These are phyloP conservation scores for Polypterus senegalus DNA, from an alignment of 2,113 vertebrate genomes.

Conservation along the genomic window DNA sequence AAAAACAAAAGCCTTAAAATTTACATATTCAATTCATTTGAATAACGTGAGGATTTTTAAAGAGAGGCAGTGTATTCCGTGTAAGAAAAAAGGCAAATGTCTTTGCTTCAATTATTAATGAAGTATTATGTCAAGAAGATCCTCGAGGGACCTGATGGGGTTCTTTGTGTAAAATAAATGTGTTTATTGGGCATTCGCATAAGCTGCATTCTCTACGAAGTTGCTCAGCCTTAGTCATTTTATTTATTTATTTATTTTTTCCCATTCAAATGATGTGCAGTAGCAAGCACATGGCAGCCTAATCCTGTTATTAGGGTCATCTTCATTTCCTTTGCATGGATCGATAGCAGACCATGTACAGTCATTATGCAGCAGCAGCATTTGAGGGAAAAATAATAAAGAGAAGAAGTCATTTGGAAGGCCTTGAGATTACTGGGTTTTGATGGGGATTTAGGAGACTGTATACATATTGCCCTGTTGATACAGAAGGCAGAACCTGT, in stretches of 20 bases:
- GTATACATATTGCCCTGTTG: constrained; percentile 39
- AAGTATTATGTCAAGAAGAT: constrained; percentile 36
- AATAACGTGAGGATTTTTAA: constrained; percentile 36
- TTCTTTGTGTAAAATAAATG: neutral
- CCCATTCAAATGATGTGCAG: neutral
- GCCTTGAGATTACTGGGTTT: constrained; percentile 52
- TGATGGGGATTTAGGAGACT: constrained; percentile 44
- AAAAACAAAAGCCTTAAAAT: constrained; percentile 1
- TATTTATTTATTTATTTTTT: neutral
- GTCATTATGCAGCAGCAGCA: constrained; percentile 22
- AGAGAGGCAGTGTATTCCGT: constrained; percentile 38
- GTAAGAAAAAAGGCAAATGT: constrained; percentile 35
- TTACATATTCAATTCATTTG: constrained; percentile 34
- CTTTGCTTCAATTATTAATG: constrained; percentile 50
- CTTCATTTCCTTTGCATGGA: constrained; percentile 36
- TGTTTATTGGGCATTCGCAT: too few relatives aligned
- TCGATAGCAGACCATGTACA: constrained; percentile 29
- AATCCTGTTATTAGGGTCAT: constrained; percentile 64
- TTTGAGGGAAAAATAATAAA: constrained; percentile 30
- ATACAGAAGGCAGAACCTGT: constrained; percentile 35
- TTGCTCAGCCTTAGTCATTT: neutral
- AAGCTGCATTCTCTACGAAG: constrained; percentile 6
- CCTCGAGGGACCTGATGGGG: constrained; percentile 17
- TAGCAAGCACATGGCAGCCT: constrained; percentile 45
- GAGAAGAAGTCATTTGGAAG: constrained; percentile 40